Percentiles rank a stretch among this genome's conserved stretches.
Evolutionary conservation across 2,797 vertebrate genomes (phyloP).

Genomic region (Apodemus agrarius): DNA sequence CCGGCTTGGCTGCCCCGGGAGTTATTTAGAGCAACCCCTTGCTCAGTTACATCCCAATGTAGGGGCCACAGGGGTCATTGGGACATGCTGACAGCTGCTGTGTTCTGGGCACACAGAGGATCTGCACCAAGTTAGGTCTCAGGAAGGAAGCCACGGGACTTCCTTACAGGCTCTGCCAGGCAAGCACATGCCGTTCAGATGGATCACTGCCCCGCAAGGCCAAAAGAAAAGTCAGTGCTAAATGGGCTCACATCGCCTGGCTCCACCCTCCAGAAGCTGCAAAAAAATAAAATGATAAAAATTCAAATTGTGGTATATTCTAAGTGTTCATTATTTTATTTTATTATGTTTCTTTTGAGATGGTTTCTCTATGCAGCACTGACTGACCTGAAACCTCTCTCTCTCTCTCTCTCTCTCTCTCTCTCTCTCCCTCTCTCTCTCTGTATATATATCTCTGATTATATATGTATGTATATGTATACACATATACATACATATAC

Average conservation of each 20-base stretch:
- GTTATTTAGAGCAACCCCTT: constrained; percentile 44
- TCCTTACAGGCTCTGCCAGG: not conserved
- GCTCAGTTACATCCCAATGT: constrained; percentile 3
- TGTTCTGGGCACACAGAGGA: not conserved
- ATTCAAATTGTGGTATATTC: not conserved
- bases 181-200: not conserved
- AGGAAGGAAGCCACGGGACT: not conserved
- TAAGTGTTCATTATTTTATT: not conserved
- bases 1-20: not conserved
- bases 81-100: not conserved
- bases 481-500: not conserved
- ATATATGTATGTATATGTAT: too few relatives aligned
- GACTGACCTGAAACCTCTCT: not conserved
- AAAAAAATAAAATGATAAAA: not conserved
- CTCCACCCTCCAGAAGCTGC: not conserved
- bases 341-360: not conserved
- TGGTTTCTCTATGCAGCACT: not conserved
- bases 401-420: too few relatives aligned
- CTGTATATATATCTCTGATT: too few relatives aligned
- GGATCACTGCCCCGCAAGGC: not conserved
- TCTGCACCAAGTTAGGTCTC: not conserved
- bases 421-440: too few relatives aligned
- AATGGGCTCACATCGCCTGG: not conserved
- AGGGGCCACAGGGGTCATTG: not conserved
- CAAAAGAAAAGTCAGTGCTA: not conserved